Evolutionary conservation across 1,140 invertebrate species (phyloP), one percentile per base, ranked within the genome.

Genomic region (Chymomyza costata): DNA sequence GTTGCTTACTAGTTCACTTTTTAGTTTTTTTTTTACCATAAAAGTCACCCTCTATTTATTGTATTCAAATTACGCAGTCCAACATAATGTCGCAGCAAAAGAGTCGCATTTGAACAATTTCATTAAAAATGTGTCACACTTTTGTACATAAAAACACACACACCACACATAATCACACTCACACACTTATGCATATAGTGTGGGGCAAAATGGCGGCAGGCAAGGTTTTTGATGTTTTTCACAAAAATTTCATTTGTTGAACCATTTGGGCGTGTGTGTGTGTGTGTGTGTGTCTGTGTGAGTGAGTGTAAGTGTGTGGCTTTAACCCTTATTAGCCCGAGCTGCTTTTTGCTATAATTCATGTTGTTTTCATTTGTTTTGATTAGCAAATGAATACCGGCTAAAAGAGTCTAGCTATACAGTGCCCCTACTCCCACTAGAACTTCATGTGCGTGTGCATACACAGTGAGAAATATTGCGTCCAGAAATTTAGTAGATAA

Each of bases 351-450:
- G 47, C 53, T 52, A 80, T 80, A 80, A 73, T 69, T 80, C 60
- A 80, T 73, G 64, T 73, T 68, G 73, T 65, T 80, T 80, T 80
- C 73, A 80, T 80, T 80, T 80, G 73, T 73, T 80, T 80, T 80
- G 73, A 80, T 80, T 80, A 80, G 67, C 63, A 73, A 80, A 80
- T 64, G 63, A 73, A 63, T 71, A 51, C 52, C 52, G 43, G 34
- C n/a, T n/a, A n/a, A n/a, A n/a, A n/a, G n/a, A n/a, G n/a, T n/a
- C n/a, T n/a, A n/a, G n/a, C n/a, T n/a, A n/a, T n/a, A n/a, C n/a
- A n/a, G n/a, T n/a, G n/a, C n/a, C n/a, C n/a, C n/a, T n/a, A n/a
- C n/a, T n/a, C n/a, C n/a, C n/a, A n/a, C n/a, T n/a, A n/a, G n/a
- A n/a, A n/a, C n/a, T n/a, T n/a, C n/a, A n/a, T n/a, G n/a, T n/a